Conservation (phyloP, 2,888 invertebrate genomes). For the Blomia tropicalis region DNA sequence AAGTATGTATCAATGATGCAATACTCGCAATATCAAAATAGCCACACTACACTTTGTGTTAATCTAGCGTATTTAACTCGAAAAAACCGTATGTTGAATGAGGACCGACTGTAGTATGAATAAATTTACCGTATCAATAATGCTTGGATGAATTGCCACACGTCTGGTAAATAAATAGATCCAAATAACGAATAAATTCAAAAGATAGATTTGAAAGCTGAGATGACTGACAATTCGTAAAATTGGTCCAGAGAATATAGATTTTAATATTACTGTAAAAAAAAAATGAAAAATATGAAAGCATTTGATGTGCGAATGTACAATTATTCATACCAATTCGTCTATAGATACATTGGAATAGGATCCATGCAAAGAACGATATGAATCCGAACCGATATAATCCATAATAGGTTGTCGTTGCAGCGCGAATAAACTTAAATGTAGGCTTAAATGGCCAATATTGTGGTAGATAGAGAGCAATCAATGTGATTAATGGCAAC, state of each 20-base stretch:
- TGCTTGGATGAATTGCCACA: conserved; percentile 7
- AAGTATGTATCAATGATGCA: too few relatives aligned
- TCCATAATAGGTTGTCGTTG: conserved; percentile 11
- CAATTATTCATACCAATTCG: conserved; percentile 5
- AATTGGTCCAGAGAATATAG: conserved; percentile 5
- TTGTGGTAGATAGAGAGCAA: conserved; percentile 13
- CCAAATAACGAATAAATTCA: conserved; percentile 24
- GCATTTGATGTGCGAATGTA: background rate
- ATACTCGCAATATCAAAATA: too few relatives aligned
- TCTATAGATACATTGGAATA: conserved; percentile 14
- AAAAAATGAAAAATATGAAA: background rate
- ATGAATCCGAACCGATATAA: conserved; percentile 18
- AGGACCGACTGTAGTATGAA: background rate
- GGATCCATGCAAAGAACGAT: conserved; percentile 12
- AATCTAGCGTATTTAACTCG: too few relatives aligned
- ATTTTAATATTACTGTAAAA: background rate
- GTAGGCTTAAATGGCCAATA: background rate
- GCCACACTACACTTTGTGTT: too few relatives aligned
- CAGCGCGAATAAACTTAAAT: background rate
- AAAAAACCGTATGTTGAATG: background rate
- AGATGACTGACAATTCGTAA: conserved; percentile 22
- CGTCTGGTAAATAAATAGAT: conserved; percentile 21
- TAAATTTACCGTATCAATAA: conserved; percentile 19
- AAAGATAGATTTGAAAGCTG: conserved; percentile 23
- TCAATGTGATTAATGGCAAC: conserved; percentile 7